Evolutionary conservation across 1,140 invertebrate genomes (phyloP).

Genomic region (Latrodectus geometricus): DNA sequence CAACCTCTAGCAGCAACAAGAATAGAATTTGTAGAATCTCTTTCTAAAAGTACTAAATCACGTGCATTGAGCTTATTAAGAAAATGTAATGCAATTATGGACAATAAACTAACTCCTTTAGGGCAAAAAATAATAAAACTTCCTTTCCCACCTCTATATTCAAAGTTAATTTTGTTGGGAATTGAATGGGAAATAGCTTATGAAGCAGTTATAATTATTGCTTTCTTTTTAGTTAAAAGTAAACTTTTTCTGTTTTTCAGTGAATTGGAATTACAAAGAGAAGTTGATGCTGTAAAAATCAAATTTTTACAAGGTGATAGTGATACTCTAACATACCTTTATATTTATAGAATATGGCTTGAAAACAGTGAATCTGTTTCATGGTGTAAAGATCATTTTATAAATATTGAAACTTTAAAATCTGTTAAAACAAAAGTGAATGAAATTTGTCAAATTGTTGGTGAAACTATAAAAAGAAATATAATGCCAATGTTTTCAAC

Average conservation of each 20-base stretch:
- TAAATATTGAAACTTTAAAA: constrained; percentile 19
- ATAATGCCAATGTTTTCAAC: constrained; percentile 28
- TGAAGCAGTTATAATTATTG: constrained; percentile 42
- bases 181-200: constrained; percentile 38
- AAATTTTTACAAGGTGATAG: constrained; percentile 27
- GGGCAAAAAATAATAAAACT: constrained; percentile 40
- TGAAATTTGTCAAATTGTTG: constrained; percentile 42
- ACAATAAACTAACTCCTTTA: constrained; percentile 29
- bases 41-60: neutral
- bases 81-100: constrained; percentile 40
- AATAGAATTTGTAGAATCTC: constrained; percentile 36
- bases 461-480: constrained; percentile 33
- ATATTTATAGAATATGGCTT: constrained; percentile 42
- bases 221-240: constrained; percentile 42
- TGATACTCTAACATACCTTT: constrained; percentile 40
- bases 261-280: constrained; percentile 8
- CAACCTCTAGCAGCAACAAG: neutral
- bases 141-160: constrained; percentile 39
- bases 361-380: neutral
- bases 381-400: constrained; percentile 30
- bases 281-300: constrained; percentile 45
- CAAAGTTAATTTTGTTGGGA: constrained; percentile 44
- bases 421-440: constrained; percentile 11
- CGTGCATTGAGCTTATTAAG: constrained; percentile 21
- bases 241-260: constrained; percentile 14